Base-by-base conservation (phyloP, 2,797 vertebrate species). In the Eulemur albifrons region DNA sequence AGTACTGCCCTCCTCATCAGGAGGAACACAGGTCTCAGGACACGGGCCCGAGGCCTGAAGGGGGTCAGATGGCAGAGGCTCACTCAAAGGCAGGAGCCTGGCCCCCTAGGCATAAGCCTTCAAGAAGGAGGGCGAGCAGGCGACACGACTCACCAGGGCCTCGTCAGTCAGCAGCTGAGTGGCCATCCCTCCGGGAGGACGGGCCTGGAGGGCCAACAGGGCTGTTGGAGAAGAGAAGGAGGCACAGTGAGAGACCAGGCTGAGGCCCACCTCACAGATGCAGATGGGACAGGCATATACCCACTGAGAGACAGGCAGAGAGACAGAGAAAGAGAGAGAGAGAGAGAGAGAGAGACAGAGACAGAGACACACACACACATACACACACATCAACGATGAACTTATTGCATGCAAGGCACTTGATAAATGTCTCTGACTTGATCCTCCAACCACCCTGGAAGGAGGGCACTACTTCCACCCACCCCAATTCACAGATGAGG, bases 61-160 rank as follows among this genome's bases (percentile, higher is more conserved):
- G 15, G 38, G 15, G 13, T 35, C 0, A 1, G 21, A 70, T 0
- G 14, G 38, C 32, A 59, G 27, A 63, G 70, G 35, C 43, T 87
- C 38, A 38, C 35, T 35, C 9, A 12, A 38, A 40, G 25, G 57
- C 50, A 52, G n/a, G n/a, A 85, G 57, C 63, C 57, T 30, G 0
- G 57, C 10, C 18, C 25, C 27, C 4, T 20, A 30, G 18, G 65
- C 40, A 50, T 15, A 15, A 84, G 85, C 13, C 76, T 54, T 45
- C 57, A 54, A 63, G 54, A 57, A 61, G 45, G 63, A 54, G 7
- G 15, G 48, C 4, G 3, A 50, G 27, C n/a, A 45, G 35, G 65
- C 4, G 4, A 52, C 25, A 5, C 20, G 76, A 96, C 96, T 94
- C 54, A 96, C 94, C 92, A 50, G 65, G 21, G 23, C 27, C 45